A percentile compares a stretch with the other conserved stretches of the same genome.
Evolutionary conservation across 2,113 vertebrate species (phyloP).

Genomic region (Clinocottus analis): DNA sequence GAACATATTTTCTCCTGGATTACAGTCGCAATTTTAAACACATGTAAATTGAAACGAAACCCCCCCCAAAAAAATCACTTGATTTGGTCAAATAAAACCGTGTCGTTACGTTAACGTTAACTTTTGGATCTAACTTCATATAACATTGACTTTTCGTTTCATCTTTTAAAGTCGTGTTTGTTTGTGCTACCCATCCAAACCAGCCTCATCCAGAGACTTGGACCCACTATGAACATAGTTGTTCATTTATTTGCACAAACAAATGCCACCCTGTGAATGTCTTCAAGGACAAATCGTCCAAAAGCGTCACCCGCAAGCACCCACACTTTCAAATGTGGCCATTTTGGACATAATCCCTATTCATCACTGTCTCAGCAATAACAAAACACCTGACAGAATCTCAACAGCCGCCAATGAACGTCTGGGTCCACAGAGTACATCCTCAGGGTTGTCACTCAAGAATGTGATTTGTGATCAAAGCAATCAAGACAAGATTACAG

Average conservation of each 20-base stretch:
- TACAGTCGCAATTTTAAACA: not conserved
- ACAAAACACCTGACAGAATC: not conserved
- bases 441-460: not conserved
- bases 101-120: not conserved
- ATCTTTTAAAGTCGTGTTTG: too few relatives aligned
- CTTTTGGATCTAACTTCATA: not conserved
- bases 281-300: not conserved
- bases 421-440: not conserved
- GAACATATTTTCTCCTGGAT: not conserved
- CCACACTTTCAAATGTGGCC: not conserved
- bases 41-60: not conserved
- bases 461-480: conserved; percentile 29
- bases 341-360: not conserved
- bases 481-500: conserved; percentile 27
- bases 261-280: not conserved
- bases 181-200: not conserved
- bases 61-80: not conserved
- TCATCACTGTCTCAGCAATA: not conserved
- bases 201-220: not conserved
- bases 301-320: not conserved
- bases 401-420: not conserved
- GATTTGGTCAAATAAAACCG: not conserved
- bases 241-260: not conserved
- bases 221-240: not conserved
- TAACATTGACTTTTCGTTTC: not conserved